phyloP scores from a whole-genome alignment of 2,797 vertebrate species.

The Thalassophryne amazonica region DNA sequence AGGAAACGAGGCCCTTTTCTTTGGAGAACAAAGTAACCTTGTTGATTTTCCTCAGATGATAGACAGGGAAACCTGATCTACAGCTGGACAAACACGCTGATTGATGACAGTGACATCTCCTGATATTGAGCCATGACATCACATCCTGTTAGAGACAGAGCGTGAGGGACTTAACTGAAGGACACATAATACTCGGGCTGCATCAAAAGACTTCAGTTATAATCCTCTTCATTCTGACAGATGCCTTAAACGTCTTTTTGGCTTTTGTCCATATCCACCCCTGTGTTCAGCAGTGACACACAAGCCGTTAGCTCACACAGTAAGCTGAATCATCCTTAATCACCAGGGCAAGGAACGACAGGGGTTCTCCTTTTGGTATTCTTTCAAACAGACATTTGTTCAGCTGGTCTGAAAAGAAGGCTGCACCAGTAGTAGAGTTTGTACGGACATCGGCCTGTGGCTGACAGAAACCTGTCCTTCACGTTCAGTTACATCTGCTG shows the following conservation, averaged over 20 bases:
- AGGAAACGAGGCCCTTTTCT: background rate
- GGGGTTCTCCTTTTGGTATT: constrained; percentile 7
- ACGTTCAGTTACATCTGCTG: constrained; percentile 1
- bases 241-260: constrained; percentile 49
- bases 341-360: constrained; percentile 8
- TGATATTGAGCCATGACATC: constrained; percentile 27
- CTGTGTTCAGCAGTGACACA: constrained; percentile 22
- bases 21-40: background rate
- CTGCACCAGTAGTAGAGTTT: constrained; percentile 14
- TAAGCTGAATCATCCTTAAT: constrained; percentile 25
- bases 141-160: constrained; percentile 31
- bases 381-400: constrained; percentile 41
- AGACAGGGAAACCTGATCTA: background rate
- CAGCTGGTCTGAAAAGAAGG: constrained; percentile 68
- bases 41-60: background rate
- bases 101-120: constrained; percentile 7
- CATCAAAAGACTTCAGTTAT: constrained; percentile 37
- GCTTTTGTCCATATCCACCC: constrained; percentile 36
- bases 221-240: constrained; percentile 54
- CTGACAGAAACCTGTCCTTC: background rate
- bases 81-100: constrained; percentile 29
- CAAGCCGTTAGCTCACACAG: constrained; percentile 50
- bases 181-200: constrained; percentile 31
- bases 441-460: background rate
- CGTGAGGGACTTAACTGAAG: constrained; percentile 20